Conservation (phyloP, 2,797 vertebrate species). For the Brachyrhaphis roseni region DNA sequence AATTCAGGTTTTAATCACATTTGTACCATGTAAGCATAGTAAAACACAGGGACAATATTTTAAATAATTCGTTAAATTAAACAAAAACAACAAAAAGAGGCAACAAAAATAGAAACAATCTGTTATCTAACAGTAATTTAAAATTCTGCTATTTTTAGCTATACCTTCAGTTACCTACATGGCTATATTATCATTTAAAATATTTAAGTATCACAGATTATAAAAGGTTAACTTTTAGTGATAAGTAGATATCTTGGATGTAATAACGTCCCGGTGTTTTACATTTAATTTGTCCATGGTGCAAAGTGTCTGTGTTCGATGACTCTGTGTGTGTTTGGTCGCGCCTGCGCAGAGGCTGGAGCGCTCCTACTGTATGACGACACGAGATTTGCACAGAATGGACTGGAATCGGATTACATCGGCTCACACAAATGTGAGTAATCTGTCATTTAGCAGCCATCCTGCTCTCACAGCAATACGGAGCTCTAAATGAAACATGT, state of each 20-base stretch:
- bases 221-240: not conserved
- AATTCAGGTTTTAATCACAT: not conserved
- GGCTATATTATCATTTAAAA: not conserved
- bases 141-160: not conserved
- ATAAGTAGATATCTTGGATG: not conserved
- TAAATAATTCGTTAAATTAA: not conserved
- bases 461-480: conserved; percentile 53
- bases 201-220: not conserved
- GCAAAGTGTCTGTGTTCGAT: conserved; percentile 63
- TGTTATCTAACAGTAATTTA: not conserved
- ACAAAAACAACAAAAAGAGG: not conserved
- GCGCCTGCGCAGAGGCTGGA: conserved; percentile 60
- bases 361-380: conserved; percentile 77
- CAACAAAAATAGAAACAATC: not conserved
- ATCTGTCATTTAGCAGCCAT: conserved; percentile 78
- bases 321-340: conserved; percentile 56
- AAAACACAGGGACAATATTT: not conserved
- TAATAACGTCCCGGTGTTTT: not conserved
- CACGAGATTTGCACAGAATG: conserved; percentile 81
- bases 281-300: not conserved
- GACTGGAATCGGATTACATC: conserved; percentile 83
- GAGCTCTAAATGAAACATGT: conserved; percentile 60
- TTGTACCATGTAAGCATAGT: not conserved
- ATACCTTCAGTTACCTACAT: not conserved
- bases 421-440: conserved; percentile 81